Conservation (phyloP, 2,888 invertebrate species). For the Petrolisthes manimaculis region DNA sequence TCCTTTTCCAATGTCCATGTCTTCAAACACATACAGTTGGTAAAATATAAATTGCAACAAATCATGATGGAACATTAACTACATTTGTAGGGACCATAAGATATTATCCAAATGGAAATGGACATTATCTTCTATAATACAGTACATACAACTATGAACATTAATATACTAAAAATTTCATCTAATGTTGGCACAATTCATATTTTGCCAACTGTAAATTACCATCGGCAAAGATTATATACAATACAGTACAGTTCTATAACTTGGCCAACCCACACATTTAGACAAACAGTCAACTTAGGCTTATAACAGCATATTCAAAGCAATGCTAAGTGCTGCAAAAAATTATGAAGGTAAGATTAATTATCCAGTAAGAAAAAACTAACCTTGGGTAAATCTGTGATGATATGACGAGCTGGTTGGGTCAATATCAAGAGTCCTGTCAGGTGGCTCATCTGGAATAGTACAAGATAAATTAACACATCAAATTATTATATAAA, state of each 20-base stretch:
- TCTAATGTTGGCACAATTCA: no score
- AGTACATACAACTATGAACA: background rate
- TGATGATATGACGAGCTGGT: slow-evolving; percentile 38
- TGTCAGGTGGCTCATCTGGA: slow-evolving; percentile 44
- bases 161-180: no score
- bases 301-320: background rate
- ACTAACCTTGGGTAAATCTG: slow-evolving; percentile 49
- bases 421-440: slow-evolving; percentile 56
- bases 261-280: background rate
- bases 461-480: background rate
- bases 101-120: background rate
- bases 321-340: background rate
- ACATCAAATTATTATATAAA: background rate
- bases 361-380: background rate
- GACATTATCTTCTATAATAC: background rate
- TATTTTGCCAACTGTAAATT: no score
- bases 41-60: no score
- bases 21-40: no score
- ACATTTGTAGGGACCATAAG: no score
- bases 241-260: background rate
- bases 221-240: background rate
- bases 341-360: background rate
- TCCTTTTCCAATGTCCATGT: no score
- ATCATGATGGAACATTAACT: no score
- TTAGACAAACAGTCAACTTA: background rate